These are phyloP conservation scores for Mobula birostris DNA, from an alignment of 2,113 vertebrate species.

Conservation along the genomic window DNA sequence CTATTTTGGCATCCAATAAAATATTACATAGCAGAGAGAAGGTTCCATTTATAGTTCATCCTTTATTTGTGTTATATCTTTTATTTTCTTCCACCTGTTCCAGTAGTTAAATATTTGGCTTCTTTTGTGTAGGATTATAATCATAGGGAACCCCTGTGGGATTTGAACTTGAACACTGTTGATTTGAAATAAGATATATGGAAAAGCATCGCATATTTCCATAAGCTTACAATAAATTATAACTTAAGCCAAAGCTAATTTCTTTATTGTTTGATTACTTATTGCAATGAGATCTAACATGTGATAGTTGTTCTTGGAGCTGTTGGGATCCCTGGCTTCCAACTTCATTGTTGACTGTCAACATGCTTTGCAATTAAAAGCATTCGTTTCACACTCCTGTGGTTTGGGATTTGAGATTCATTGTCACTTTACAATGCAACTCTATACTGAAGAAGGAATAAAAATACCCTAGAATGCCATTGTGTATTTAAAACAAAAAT, in stretches of 20 bases:
- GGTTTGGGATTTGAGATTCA: background rate
- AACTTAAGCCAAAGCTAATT: background rate
- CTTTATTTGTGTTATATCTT: background rate
- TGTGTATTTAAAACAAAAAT: constrained; percentile 9
- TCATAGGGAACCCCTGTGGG: background rate
- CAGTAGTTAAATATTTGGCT: background rate
- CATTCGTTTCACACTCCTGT: background rate
- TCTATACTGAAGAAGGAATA: background rate
- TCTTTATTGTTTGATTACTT: background rate
- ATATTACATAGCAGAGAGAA: background rate
- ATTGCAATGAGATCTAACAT: background rate
- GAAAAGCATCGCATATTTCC: background rate
- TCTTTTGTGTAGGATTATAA: background rate
- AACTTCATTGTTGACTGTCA: background rate
- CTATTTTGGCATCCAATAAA: background rate
- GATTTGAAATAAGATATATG: background rate
- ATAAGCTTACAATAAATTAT: background rate
- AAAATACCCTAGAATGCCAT: background rate
- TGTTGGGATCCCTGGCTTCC: too few relatives aligned
- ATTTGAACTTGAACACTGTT: background rate
- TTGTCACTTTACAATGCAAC: background rate
- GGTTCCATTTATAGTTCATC: background rate
- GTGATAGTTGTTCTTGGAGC: background rate
- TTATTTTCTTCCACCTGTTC: background rate
- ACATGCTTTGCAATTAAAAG: background rate